Conservation (phyloP, 2,888 invertebrate species). For the Drosophila mulleri region DNA sequence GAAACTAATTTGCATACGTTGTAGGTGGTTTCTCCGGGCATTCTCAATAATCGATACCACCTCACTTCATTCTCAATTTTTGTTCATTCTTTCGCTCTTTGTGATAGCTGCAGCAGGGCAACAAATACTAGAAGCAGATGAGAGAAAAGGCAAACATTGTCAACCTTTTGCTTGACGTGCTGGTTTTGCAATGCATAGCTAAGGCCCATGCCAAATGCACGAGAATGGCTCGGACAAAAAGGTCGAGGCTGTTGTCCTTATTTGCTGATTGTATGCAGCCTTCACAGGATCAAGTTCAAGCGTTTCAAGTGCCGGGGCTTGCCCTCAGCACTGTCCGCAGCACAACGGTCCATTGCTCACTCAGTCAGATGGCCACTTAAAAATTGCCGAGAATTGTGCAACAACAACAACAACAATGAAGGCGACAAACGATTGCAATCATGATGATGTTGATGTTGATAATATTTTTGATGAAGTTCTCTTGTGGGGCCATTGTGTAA, state of each 20-base stretch:
- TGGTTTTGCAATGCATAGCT: slow-evolving; percentile 16
- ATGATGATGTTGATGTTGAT: slow-evolving; percentile 29
- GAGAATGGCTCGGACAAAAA: slow-evolving; percentile 24
- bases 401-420: slow-evolving; percentile 2
- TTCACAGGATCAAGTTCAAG: slow-evolving; percentile 73
- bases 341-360: slow-evolving; percentile 1
- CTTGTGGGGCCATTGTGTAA: slow-evolving; percentile 17
- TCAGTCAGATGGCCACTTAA: slow-evolving; percentile 54
- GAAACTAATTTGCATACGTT: slow-evolving; percentile 39
- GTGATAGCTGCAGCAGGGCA: slow-evolving; percentile 15
- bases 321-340: neutral
- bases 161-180: slow-evolving; percentile 55
- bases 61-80: neutral
- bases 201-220: slow-evolving; percentile 14
- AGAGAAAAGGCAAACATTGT: slow-evolving; percentile 16
- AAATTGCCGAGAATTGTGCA: slow-evolving; percentile 52
- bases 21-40: slow-evolving; percentile 10
- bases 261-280: slow-evolving; percentile 61
- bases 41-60: slow-evolving; percentile 53
- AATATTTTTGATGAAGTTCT: slow-evolving; percentile 35
- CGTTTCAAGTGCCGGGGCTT: slow-evolving; percentile 33
- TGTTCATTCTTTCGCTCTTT: neutral
- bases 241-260: slow-evolving; percentile 50
- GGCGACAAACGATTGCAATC: slow-evolving; percentile 31
- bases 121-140: neutral